Evolutionary conservation across 1,140 invertebrate species (phyloP), one percentile per base, ranked within the genome.

Genomic region (Ips typographus): DNA sequence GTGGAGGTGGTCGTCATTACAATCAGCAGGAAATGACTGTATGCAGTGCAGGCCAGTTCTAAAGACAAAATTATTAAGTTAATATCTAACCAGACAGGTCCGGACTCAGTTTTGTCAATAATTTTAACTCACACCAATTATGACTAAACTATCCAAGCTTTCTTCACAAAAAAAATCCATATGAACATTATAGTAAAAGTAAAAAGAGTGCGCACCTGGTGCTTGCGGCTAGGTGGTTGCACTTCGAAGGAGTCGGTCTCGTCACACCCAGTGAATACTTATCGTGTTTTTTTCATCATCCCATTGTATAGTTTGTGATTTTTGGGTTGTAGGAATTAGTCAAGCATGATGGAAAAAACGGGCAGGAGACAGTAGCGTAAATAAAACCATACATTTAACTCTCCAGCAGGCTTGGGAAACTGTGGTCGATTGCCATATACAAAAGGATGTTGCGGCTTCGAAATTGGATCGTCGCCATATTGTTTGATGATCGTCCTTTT

Each of bases 1-100:
- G 22, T 22, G 57, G 49, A 68, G 66, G 66, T 61, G 51, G 66
- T 37, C 36, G 58, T 68, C 60, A 68, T 68, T 68, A 47, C 66
- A 60, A 58, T 58, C 66, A 62, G 43, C 66, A 68, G 66, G 66
- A 68, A 68, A 68, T 68, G 66, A 68, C 55, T 60, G 60, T 61
- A 68, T 68, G 66, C 66, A 47, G 42, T 61, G 61, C 51, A 68
- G 40, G 66, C 47, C 58, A 47, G 61, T 68, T 61, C 47, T 60
- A 37, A 62, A 68, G 58, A 68, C 63, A 22, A 49, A 49, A 55
- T 55, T 7, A 55, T 55, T 5, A 55, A 37, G 52, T 5, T 55
- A 55, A 22, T 22, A 22, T 22, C 22, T 55, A 7, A 2, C 5
- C 37, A 7, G 52, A n/a, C 37, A 55, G 44, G 44, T 2, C 44